Conservation (phyloP, 23 tunicate genomes). For the Diplosoma virens region DNA sequence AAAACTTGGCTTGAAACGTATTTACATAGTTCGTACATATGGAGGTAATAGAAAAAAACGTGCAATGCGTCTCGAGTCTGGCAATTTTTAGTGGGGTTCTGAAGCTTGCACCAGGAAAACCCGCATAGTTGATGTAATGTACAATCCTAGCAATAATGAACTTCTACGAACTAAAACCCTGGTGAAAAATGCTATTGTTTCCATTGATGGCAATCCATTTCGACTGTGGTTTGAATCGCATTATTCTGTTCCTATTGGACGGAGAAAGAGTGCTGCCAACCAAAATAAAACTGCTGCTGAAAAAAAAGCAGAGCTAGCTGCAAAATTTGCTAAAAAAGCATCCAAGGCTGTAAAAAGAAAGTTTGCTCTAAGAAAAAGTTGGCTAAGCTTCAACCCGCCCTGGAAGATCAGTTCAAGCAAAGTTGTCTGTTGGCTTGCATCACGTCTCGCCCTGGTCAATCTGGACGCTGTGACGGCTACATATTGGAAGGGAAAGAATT, state of each 20-base stretch:
- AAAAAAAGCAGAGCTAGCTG: too few species aligned
- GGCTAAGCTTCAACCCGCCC: conserved; percentile 7
- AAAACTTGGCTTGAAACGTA: conserved; percentile 68
- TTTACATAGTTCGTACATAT: conserved; percentile 86
- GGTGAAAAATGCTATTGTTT: conserved; percentile 87
- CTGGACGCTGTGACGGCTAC: conserved; percentile 86
- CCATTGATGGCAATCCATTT: conserved; percentile 76
- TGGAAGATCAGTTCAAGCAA: conserved; percentile 62
- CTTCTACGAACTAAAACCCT: conserved; percentile 94
- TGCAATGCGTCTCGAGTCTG: conserved; percentile 78
- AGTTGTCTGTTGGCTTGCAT: conserved; percentile 74
- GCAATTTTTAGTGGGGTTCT: conserved; percentile 94
- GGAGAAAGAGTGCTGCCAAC: conserved; percentile 67
- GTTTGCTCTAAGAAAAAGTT: too few species aligned
- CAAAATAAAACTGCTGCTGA: too few species aligned
- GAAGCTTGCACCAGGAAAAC: conserved; percentile 81
- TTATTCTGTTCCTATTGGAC: conserved; percentile 49
- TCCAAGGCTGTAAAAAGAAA: too few species aligned
- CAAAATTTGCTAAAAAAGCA: too few species aligned
- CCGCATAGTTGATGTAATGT: conserved; percentile 86
- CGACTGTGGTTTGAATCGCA: conserved; percentile 84
- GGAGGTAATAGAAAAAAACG: conserved; percentile 89
- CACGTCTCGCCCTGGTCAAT: conserved; percentile 84
- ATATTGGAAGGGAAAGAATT: conserved; percentile 81
- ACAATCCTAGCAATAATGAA: conserved; percentile 96